Base-by-base conservation (phyloP, 2,113 vertebrate genomes). In the Condylura cristata region DNA sequence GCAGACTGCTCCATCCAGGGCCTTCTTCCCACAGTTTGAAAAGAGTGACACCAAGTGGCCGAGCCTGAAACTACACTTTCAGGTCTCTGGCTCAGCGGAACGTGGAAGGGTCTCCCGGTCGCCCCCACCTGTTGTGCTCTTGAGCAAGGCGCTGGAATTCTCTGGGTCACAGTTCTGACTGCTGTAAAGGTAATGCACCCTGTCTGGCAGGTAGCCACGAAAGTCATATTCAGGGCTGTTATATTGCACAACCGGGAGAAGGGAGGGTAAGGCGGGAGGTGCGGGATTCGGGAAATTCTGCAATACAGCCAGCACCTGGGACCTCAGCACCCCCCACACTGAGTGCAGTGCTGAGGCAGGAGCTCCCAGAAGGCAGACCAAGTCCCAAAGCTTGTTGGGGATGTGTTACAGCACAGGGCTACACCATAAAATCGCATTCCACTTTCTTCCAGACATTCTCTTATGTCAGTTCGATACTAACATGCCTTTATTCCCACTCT, bases 11-110 rank as follows among this genome's bases (percentile, higher is more conserved):
- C 41, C 10, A 10, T 24, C 16, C 32, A 0, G 2, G 11, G 20
- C 44, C n/a, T 20, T 1, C 48, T n/a, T 9, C 65, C 11, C 13
- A 9, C 89, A 53, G 88, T 53, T 83, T 96, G 98, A 32, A 83
- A 84, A 97, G 28, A 95, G 97, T 95, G 98, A 97, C 98, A 97
- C 97, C 98, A 17, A 66, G 98, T 86, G 98, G 96, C 39, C 44
- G 32, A 5, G 3, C 32, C 28, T 4, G 37, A 0, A 26, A 88
- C 32, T 72, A 86, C 92, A 28, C 22, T 10, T 28, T 34, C 46
- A 0, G 16, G n/a, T n/a, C 3, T 6, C 58, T 4, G 46, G 13
- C 20, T 22, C 28, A 6, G 5, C 9, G 6, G 1, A 16, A 9
- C 4, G 61, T 12, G 39, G 20, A 22, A 11, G 5, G 6, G 13